Conservation (phyloP, 2,888 invertebrate species). For the Lycophotia porphyrea region DNA sequence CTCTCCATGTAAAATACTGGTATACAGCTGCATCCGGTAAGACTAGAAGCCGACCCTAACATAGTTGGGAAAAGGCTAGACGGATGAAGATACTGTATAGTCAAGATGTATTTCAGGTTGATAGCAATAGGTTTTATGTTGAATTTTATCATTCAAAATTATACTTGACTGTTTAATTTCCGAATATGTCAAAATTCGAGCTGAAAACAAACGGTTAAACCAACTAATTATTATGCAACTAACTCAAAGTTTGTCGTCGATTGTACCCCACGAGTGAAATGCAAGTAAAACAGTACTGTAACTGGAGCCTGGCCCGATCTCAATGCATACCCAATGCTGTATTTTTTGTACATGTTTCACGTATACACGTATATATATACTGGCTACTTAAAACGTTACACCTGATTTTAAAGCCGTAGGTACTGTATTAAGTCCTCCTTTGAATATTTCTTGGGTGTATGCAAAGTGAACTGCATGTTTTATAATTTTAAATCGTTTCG, state of each 20-base stretch:
- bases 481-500: slow-evolving; percentile 33
- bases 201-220: not conserved
- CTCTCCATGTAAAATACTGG: too few species aligned
- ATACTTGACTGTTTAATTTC: not conserved
- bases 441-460: slow-evolving; percentile 40
- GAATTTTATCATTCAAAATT: not conserved
- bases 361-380: slow-evolving; percentile 24
- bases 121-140: not conserved
- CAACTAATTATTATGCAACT: slow-evolving; percentile 28
- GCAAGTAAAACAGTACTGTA: slow-evolving; percentile 72
- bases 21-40: too few species aligned
- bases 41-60: too few species aligned
- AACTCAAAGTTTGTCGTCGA: slow-evolving; percentile 42
- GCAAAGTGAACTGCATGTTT: slow-evolving; percentile 40
- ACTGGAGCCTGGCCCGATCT: slow-evolving; percentile 66
- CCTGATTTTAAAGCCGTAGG: slow-evolving; percentile 46
- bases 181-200: not conserved
- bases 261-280: slow-evolving; percentile 66
- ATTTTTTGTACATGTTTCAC: slow-evolving; percentile 60
- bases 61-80: too few species aligned
- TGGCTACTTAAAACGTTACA: slow-evolving; percentile 52
- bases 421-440: slow-evolving; percentile 34
- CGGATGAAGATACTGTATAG: too few species aligned
- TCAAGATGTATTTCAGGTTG: not conserved
- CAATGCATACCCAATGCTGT: slow-evolving; percentile 61